These are phyloP conservation scores for Muntiacus reevesi DNA, from an alignment of 2,113 vertebrate genomes.

Conservation along the genomic window DNA sequence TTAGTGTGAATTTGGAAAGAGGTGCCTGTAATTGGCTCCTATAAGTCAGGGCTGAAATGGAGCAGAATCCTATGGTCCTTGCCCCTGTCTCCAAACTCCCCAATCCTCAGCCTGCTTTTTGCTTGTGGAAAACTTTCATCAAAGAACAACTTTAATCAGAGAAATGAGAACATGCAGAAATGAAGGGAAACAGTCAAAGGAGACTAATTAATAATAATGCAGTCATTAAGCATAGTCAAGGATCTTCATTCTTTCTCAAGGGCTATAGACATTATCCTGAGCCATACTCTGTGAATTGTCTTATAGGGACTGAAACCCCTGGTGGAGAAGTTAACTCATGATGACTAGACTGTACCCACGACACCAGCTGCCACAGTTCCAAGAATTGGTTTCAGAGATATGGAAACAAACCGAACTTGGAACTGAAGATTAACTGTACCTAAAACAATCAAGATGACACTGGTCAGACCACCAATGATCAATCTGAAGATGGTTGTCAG, in stretches of 20 bases:
- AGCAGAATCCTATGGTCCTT: neutral
- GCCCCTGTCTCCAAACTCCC: neutral
- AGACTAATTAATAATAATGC: neutral
- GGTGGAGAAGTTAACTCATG: neutral
- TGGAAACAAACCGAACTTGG: neutral
- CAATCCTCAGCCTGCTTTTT: neutral
- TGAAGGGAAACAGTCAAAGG: neutral
- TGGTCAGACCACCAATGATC: neutral
- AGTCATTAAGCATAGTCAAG: neutral
- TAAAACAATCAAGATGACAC: neutral
- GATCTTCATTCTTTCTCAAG: neutral
- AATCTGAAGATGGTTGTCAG: neutral
- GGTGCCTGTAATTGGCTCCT: fast-evolving
- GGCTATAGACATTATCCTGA: neutral
- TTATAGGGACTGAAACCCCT: neutral
- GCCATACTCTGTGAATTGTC: neutral
- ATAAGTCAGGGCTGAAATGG: neutral
- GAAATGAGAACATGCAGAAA: neutral
- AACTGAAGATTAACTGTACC: neutral
- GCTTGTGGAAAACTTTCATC: neutral
- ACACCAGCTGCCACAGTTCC: neutral
- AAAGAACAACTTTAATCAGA: neutral
- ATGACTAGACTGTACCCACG: neutral
- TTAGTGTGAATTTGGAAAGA: neutral
- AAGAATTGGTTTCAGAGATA: neutral